phyloP scores from a whole-genome alignment of 2,113 vertebrate species.

The Cavia porcellus region DNA sequence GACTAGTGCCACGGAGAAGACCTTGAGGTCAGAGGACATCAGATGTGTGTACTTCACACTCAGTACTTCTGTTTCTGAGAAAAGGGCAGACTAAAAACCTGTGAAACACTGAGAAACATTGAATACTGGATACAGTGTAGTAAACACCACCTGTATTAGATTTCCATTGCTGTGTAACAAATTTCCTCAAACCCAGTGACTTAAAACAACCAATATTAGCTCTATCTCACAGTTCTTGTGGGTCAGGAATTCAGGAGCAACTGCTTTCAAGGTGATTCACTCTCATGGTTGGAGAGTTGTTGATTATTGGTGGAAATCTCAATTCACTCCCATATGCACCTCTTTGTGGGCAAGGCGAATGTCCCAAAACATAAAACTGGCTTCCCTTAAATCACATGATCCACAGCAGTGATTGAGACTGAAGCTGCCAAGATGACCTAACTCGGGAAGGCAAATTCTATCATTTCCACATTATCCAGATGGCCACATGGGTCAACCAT shows the following conservation, averaged over 20 bases:
- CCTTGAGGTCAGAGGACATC: background rate
- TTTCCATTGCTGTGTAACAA: background rate
- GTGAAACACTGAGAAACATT: background rate
- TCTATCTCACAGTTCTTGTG: background rate
- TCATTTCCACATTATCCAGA: background rate
- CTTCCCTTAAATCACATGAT: background rate
- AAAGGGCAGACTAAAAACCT: background rate
- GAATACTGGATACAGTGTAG: background rate
- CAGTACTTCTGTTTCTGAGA: background rate
- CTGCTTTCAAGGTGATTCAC: background rate
- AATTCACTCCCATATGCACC: background rate
- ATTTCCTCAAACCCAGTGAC: background rate
- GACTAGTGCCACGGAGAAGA: background rate
- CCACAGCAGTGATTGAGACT: background rate
- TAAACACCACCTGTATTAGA: background rate
- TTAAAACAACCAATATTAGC: background rate
- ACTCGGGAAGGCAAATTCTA: background rate
- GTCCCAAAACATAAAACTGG: background rate
- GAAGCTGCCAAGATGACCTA: background rate
- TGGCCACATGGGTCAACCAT: background rate
- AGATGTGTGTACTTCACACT: background rate
- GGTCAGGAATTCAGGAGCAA: background rate
- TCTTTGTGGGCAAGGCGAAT: background rate
- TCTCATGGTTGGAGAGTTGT: background rate
- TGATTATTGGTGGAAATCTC: background rate